A percentile compares a stretch with the other conserved stretches of the same genome.
Conservation (phyloP, 1,140 invertebrate species). For the Panagrolaimus sp. region DNA sequence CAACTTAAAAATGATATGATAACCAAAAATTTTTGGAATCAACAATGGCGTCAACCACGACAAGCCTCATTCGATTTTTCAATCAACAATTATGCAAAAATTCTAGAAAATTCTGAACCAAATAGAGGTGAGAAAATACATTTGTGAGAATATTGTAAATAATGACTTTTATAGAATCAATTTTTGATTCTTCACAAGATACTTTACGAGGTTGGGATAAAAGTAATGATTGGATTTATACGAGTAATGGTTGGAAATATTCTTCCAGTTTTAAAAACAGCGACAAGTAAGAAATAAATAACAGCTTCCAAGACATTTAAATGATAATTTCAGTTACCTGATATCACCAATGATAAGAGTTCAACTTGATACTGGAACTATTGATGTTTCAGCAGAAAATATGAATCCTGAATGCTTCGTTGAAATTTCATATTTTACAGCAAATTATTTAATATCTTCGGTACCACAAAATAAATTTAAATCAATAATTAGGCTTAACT, state of each 20-base stretch:
- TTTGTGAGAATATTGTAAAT: neutral
- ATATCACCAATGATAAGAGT: slow-evolving; percentile 8
- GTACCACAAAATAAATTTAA: slow-evolving; percentile 9
- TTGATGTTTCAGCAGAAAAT: neutral
- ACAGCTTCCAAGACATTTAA: neutral
- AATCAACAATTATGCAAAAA: too few relatives aligned
- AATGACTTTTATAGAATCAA: neutral
- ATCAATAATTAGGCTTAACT: neutral
- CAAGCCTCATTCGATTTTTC: too few relatives aligned
- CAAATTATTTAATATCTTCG: slow-evolving; percentile 9
- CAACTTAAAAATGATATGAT: too few relatives aligned
- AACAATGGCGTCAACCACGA: too few relatives aligned
- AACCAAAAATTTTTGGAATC: too few relatives aligned
- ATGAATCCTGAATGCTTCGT: neutral
- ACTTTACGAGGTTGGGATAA: neutral
- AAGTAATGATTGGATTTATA: slow-evolving; percentile 1
- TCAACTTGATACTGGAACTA: neutral
- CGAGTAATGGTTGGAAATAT: neutral
- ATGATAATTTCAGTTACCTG: neutral
- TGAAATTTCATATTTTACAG: slow-evolving; percentile 8
- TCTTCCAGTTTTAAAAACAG: neutral
- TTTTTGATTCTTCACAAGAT: slow-evolving; percentile 3
- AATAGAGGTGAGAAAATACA: too few relatives aligned
- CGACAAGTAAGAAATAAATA: neutral
- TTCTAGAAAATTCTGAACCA: too few relatives aligned